Percentiles rank a stretch among this genome's conserved stretches.
phyloP scores from a whole-genome alignment of 2,113 vertebrate species.

The Elephantulus edwardii region DNA sequence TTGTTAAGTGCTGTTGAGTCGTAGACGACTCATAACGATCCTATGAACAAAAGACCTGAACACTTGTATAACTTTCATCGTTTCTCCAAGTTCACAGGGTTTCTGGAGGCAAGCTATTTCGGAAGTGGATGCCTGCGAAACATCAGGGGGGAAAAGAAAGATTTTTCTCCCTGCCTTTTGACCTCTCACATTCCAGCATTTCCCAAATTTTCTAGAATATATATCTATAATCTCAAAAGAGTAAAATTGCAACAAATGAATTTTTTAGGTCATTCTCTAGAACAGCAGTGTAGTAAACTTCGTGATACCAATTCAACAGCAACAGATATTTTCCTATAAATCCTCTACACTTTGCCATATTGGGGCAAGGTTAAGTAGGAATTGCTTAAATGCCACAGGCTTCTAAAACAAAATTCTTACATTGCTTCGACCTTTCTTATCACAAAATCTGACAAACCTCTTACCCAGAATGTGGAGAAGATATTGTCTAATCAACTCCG shows the following conservation, averaged over 20 bases:
- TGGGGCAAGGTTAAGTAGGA: background rate
- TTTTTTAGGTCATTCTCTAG: background rate
- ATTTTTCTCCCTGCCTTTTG: background rate
- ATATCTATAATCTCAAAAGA: constrained; percentile 3
- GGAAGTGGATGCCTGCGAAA: too few species aligned
- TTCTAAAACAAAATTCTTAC: constrained; percentile 23
- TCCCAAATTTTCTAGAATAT: background rate
- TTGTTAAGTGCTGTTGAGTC: too few species aligned
- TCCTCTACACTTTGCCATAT: background rate
- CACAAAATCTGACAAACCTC: background rate
- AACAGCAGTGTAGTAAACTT: background rate
- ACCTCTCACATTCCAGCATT: background rate
- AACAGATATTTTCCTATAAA: background rate
- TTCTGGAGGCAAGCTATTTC: too few species aligned
- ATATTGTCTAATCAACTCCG: background rate
- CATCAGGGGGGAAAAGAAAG: background rate
- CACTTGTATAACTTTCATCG: too few species aligned
- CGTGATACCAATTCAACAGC: background rate
- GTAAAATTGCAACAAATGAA: background rate
- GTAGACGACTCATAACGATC: too few species aligned
- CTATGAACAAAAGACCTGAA: too few species aligned
- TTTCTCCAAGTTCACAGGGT: too few species aligned
- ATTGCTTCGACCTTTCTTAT: background rate
- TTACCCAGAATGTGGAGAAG: background rate
- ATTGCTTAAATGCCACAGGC: background rate